phyloP scores from a whole-genome alignment of 2,113 vertebrate genomes.

The Sitta europaea region DNA sequence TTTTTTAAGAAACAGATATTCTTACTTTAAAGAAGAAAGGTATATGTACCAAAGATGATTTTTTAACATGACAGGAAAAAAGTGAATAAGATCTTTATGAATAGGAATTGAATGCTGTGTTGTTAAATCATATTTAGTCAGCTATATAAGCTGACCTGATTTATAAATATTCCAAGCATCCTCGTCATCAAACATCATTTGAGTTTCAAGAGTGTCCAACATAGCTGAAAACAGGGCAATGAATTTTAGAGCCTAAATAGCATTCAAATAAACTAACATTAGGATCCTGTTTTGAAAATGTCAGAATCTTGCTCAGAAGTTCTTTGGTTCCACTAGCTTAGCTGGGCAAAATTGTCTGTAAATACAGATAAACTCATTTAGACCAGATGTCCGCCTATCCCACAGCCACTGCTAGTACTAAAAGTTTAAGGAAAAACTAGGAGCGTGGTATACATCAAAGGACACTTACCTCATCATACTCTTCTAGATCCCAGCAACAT shows the following conservation, averaged over 20 bases:
- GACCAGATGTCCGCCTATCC: not conserved
- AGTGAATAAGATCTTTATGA: not conserved
- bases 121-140: not conserved
- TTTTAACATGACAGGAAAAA: not conserved
- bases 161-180: not conserved
- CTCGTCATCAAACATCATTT: not conserved
- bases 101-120: not conserved
- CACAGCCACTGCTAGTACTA: not conserved
- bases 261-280: not conserved
- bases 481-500: not conserved
- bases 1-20: not conserved
- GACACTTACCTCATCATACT: not conserved
- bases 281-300: not conserved
- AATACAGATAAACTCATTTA: not conserved
- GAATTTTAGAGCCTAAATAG: not conserved
- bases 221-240: not conserved
- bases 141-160: not conserved
- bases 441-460: not conserved
- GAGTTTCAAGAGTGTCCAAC: not conserved
- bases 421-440: not conserved
- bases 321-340: not conserved
- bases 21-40: not conserved
- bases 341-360: not conserved
- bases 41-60: not conserved
- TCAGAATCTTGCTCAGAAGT: not conserved